Base-by-base conservation (phyloP, 1,140 invertebrate genomes). In the Tetragonula clypearis region DNA sequence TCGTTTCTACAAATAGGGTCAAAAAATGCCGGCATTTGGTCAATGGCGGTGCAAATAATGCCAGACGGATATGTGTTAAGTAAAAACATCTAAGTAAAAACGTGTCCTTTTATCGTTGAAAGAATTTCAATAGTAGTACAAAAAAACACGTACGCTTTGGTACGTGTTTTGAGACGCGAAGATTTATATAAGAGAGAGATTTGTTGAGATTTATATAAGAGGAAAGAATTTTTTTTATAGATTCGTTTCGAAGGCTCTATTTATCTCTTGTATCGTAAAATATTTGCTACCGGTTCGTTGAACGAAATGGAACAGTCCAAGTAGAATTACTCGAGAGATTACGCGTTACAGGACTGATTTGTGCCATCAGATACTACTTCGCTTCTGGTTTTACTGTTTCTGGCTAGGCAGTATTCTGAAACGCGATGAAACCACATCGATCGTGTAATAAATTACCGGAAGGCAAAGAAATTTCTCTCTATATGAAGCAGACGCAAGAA, bases 331-430 rank as follows among this genome's bases (percentile, higher is more conserved):
- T 60, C 11, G n/a, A 72, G 19, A 72, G 66, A 80, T 80, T 72
- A 41, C 71, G 55, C 2, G 49, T 30, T n/a, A 41, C 58, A 35
- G 53, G n/a, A 30, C 41, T 53, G 71, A 82, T 82, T 60, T 82
- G 80, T 82, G 80, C 41, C 72, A 75, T 82, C 49, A 75, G 71
- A 82, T 75, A 66, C 58, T 74, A 35, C 69, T 72, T 56, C 12
- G 30, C n/a, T 35, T 35, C 21, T 55, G 8, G 49, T 82, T 17
- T 23, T 21, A 12, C 4, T 41, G 62, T 26, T 66, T 26, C 65
- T 66, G 65, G 4, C 41, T 49, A 8, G 41, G 6, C 41, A 49
- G 15, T 60, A 14, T 49, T 17, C 14, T 15, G 58, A 49, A 49
- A 65, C 14, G 15, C 11, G 21, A 53, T 53, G 30, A 65, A 79